These are phyloP conservation scores for Amiota mariae DNA, from an alignment of 2,888 invertebrate species.

Conservation along the genomic window DNA sequence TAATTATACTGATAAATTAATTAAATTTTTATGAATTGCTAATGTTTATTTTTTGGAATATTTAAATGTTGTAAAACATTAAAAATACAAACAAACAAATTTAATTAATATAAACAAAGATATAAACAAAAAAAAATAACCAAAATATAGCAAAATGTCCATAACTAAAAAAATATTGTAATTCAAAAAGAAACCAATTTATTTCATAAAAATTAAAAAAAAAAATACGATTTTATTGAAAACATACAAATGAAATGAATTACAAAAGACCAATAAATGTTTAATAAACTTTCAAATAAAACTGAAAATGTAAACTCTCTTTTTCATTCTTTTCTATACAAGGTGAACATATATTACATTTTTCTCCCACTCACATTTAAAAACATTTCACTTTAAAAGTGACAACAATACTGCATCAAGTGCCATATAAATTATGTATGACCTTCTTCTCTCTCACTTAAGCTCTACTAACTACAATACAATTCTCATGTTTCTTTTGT, in stretches of 20 bases:
- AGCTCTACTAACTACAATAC: background rate
- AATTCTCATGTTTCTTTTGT: too few relatives aligned
- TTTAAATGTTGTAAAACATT: slow-evolving; percentile 68
- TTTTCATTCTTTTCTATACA: background rate
- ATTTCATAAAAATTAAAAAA: slow-evolving; percentile 38
- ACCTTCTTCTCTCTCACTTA: too few relatives aligned
- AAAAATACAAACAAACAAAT: slow-evolving; percentile 49
- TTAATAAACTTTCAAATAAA: slow-evolving; percentile 40
- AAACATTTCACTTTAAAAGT: too few relatives aligned
- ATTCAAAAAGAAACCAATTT: slow-evolving; percentile 33
- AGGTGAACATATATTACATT: background rate
- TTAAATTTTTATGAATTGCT: slow-evolving; percentile 47
- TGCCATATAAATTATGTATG: too few relatives aligned
- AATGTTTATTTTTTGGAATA: slow-evolving; percentile 68
- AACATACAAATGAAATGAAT: too few relatives aligned
- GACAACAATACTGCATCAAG: too few relatives aligned
- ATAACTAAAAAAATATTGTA: slow-evolving; percentile 43
- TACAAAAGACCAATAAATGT: slow-evolving; percentile 60
- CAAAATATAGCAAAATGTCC: slow-evolving; percentile 40
- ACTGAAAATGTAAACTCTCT: slow-evolving; percentile 1
- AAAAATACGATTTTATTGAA: slow-evolving; percentile 45
- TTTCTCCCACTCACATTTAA: background rate
- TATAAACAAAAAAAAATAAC: slow-evolving; percentile 25
- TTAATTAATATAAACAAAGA: too few relatives aligned
- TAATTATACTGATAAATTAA: slow-evolving; percentile 42